These are phyloP conservation scores for Meloidogyne chitwoodi DNA, from an alignment of 1,140 invertebrate species.

Conservation along the genomic window DNA sequence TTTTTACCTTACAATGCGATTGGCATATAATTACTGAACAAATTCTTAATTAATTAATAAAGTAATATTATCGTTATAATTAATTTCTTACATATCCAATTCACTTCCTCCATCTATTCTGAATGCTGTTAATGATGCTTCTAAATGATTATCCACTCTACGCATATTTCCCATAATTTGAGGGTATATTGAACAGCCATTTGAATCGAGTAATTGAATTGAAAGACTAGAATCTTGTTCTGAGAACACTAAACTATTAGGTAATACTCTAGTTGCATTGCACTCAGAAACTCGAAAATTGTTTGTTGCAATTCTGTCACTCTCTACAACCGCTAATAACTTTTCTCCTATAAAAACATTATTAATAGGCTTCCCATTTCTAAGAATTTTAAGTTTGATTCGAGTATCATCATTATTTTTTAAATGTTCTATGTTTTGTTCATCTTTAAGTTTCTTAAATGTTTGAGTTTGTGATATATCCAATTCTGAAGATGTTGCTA, in stretches of 20 bases:
- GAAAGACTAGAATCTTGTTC: conserved; percentile 16
- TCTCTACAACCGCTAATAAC: conserved; percentile 47
- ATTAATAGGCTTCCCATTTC: conserved; percentile 38
- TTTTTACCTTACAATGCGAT: background rate
- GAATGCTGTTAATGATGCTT: conserved; percentile 47
- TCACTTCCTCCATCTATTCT: conserved; percentile 40
- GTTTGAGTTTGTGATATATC: background rate
- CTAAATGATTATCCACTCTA: conserved; percentile 29
- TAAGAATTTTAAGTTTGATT: conserved; percentile 44
- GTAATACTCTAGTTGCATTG: conserved; percentile 45
- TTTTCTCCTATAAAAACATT: conserved; percentile 54
- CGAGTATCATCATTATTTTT: conserved; percentile 11
- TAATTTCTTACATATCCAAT: conserved; percentile 15
- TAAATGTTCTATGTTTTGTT: conserved; percentile 1
- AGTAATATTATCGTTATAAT: background rate
- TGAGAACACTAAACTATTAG: conserved; percentile 23
- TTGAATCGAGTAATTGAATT: conserved; percentile 32
- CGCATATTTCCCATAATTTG: conserved; percentile 49
- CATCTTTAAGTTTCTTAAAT: background rate
- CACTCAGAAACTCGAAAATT: conserved; percentile 42
- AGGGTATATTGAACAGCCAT: conserved; percentile 49
- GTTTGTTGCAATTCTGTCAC: conserved; percentile 22
- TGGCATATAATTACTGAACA: background rate
- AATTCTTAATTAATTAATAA: background rate
- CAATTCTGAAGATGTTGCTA: background rate